phyloP scores from a whole-genome alignment of 2,888 invertebrate species.

The Acanthoscelides obtectus region DNA sequence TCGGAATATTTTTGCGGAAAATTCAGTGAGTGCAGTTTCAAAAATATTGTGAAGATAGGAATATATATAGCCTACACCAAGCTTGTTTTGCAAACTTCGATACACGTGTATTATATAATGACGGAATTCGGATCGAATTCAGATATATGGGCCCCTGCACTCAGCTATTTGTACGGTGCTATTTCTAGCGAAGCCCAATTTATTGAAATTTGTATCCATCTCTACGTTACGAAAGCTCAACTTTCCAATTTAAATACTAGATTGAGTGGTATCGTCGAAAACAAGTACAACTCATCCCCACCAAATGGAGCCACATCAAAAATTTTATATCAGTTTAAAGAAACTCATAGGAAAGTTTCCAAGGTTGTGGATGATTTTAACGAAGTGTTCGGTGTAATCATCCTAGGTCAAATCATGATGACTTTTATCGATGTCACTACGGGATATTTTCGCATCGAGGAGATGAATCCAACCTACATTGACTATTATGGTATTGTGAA shows the following conservation, averaged over 20 bases:
- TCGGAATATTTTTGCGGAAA: neutral
- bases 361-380: neutral
- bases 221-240: neutral
- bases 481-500: neutral
- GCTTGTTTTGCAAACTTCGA: neutral
- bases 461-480: neutral
- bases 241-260: neutral
- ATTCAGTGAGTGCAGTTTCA: neutral
- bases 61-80: neutral
- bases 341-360: neutral
- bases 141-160: neutral
- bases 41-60: neutral
- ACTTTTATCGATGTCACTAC: neutral
- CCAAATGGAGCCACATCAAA: neutral
- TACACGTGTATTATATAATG: neutral
- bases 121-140: too few relatives aligned
- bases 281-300: neutral
- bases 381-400: neutral
- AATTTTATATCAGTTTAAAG: neutral
- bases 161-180: neutral
- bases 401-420: neutral
- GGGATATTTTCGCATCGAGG: neutral
- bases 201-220: neutral
- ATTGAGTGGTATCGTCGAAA: neutral
- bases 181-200: neutral